Conservation (phyloP, 1,140 invertebrate species). For the Drosophila pseudoobscura region DNA sequence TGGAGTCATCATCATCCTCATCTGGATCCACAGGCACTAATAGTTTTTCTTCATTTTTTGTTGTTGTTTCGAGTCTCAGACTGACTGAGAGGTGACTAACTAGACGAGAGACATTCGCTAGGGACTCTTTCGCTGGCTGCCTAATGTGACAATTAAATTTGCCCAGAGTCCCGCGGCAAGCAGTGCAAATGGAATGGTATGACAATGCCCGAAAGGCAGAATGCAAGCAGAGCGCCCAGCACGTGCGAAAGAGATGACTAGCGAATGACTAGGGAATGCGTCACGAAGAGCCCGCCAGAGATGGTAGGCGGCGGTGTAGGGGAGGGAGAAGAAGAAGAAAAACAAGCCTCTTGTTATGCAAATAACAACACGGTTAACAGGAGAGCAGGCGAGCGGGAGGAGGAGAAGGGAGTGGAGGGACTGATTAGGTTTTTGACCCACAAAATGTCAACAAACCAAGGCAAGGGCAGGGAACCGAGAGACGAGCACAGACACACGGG, state of each 20-base stretch:
- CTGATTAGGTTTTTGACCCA: conserved; percentile 31
- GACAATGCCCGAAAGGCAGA: conserved; percentile 30
- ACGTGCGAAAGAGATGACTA: conserved; percentile 1
- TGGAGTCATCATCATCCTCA: conserved; percentile 32
- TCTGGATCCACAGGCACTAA: conserved; percentile 53
- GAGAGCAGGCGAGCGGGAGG: not conserved
- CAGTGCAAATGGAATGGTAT: conserved; percentile 26
- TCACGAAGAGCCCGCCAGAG: conserved; percentile 9
- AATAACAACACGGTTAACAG: conserved; percentile 20
- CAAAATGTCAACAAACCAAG: conserved; percentile 25
- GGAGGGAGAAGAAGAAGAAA: not conserved
- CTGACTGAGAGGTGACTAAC: conserved; percentile 66
- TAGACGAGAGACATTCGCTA: conserved; percentile 49
- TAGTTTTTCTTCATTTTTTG: conserved; percentile 66
- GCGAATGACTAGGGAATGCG: conserved; percentile 10
- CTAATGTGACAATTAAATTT: conserved; percentile 75
- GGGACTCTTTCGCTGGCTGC: conserved; percentile 14
- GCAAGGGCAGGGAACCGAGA: conserved; percentile 9
- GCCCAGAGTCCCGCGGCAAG: conserved; percentile 19
- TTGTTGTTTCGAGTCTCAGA: conserved; percentile 20
- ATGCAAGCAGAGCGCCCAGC: conserved; percentile 5
- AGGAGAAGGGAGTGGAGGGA: not conserved
- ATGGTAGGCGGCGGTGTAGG: not conserved
- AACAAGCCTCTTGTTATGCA: conserved; percentile 26
- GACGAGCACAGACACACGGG: not conserved